phyloP scores from a whole-genome alignment of 2,113 vertebrate species.

The Amazona vittata region DNA sequence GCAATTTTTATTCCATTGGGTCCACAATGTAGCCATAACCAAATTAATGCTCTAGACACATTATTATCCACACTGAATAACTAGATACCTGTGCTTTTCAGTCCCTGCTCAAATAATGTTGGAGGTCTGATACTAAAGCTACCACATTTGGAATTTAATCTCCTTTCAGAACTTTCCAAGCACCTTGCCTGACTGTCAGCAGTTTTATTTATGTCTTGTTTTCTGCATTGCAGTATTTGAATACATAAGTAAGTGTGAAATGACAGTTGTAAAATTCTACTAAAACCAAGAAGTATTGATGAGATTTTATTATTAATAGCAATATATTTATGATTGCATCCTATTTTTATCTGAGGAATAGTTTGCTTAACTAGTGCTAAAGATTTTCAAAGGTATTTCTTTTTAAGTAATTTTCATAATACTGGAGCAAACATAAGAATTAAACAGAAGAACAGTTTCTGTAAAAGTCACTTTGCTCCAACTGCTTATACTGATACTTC shows the following conservation, averaged over 20 bases:
- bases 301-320: neutral
- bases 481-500: neutral
- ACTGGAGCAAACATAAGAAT: neutral
- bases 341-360: neutral
- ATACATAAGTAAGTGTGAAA: neutral
- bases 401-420: neutral
- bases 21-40: neutral
- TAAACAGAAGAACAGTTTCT: neutral
- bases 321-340: neutral
- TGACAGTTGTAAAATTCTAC: neutral
- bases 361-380: neutral
- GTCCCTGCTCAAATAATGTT: neutral
- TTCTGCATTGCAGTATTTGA: neutral
- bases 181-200: neutral
- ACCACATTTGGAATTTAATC: neutral
- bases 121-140: neutral
- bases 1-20: neutral
- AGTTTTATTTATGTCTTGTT: neutral
- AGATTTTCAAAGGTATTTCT: neutral
- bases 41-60: neutral
- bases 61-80: neutral
- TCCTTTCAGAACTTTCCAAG: neutral
- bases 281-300: neutral
- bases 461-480: neutral
- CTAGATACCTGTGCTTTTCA: neutral